Base-by-base conservation (phyloP, 2,113 vertebrate species). In the Pseudorectes ferrugineus region DNA sequence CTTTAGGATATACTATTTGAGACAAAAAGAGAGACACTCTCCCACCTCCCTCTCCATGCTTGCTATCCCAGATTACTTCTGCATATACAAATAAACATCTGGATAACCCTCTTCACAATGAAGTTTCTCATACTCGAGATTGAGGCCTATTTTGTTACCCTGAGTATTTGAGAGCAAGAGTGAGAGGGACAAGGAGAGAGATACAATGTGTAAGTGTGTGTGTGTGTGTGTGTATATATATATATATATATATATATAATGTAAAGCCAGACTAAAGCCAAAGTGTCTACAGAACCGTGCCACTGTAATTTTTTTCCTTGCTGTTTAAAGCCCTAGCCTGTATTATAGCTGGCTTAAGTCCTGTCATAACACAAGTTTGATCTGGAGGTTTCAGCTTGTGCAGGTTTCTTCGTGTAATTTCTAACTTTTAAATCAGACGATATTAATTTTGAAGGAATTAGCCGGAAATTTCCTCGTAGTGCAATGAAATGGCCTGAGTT, bases 361-460 rank as follows among this genome's bases (percentile, higher is more conserved):
- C 48, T 91, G 82, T 95, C 70, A 91, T 97, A 97, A 96, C 45
- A 82, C 35, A 89, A 88, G 89, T 76, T 84, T 94, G 94, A 96
- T 93, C 94, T 93, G 61, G 70, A 95, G 94, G 89, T 96, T 96
- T 96, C 92, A 85, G 62, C 65, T 90, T 76, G 33, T 80, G 49
- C 23, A 26, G 95, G 13, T 7, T 62, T 93, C 94, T 90, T 89
- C 42, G 10, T 94, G 83, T 92, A 16, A 43, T 65, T 94, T 96
- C 91, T 88, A 96, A 94, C 93, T 95, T 94, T 88, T 95, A 94
- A 93, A 95, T 95, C 59, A 96, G 89, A 89, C 5, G 26, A 96
- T 96, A 94, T 96, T 97, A 97, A 97, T 97, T 97, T 97, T 95
- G 95, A 97, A 96, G 95, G 96, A 95, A 97, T 97, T 97, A 97